Conservation (phyloP, 2,888 invertebrate species). For the Argyra leucocephala region DNA sequence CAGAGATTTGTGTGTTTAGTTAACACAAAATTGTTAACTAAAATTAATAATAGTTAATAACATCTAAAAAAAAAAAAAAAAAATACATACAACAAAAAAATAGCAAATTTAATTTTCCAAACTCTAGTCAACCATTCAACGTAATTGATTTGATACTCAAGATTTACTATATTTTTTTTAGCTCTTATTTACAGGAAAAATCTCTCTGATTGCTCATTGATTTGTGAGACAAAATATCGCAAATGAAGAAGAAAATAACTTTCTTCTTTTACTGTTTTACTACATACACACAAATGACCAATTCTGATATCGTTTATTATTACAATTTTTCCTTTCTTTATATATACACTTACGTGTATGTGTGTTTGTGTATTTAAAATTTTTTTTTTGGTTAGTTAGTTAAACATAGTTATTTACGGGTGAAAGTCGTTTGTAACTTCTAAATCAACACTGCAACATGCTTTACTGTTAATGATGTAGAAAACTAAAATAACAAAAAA, state of each 20-base stretch:
- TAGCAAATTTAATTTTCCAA: too few relatives aligned
- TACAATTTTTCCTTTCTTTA: neutral
- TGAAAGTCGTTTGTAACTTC: neutral
- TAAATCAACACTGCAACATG: neutral
- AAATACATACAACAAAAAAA: too few relatives aligned
- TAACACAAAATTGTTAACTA: too few relatives aligned
- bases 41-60: too few relatives aligned
- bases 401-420: neutral
- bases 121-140: too few relatives aligned
- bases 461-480: neutral
- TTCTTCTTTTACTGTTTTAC: neutral
- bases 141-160: too few relatives aligned
- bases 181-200: too few relatives aligned
- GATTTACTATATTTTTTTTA: too few relatives aligned
- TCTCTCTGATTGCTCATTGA: neutral
- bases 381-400: neutral
- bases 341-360: neutral
- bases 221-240: neutral
- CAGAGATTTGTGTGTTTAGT: too few relatives aligned
- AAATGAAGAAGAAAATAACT: constrained; percentile 1
- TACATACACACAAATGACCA: neutral
- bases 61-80: too few relatives aligned
- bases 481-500: too few relatives aligned
- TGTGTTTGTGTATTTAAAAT: neutral
- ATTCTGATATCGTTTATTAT: too few relatives aligned